Evolutionary conservation across 2,113 vertebrate genomes (phyloP).

Genomic region (Hemibagrus wyckioides): DNA sequence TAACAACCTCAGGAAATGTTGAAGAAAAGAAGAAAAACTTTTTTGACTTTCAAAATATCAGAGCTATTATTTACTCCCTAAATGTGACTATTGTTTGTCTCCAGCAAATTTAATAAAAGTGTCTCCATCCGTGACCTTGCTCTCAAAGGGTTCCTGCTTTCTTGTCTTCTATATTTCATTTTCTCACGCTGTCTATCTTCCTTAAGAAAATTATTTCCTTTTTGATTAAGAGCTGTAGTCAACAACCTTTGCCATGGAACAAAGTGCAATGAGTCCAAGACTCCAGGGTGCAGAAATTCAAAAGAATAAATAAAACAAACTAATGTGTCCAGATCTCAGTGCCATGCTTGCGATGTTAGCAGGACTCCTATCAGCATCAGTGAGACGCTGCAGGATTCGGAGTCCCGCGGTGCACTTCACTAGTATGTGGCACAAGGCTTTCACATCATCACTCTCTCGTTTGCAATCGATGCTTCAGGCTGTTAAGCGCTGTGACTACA

Average conservation of each 20-base stretch:
- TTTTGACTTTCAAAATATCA: too few relatives aligned
- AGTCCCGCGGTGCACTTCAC: slow-evolving; percentile 37
- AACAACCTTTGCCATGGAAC: background rate
- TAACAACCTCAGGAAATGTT: background rate
- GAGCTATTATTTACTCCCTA: slow-evolving; percentile 43
- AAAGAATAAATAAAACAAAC: background rate
- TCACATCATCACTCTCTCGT: slow-evolving; percentile 61
- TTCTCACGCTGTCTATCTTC: slow-evolving; percentile 7
- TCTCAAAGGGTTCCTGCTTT: slow-evolving; percentile 6
- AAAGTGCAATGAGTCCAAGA: background rate
- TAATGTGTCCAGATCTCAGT: background rate
- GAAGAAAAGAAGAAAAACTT: background rate
- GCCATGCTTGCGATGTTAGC: background rate
- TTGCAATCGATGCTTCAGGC: slow-evolving; percentile 68
- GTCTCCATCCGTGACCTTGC: slow-evolving; percentile 19
- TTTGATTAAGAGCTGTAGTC: slow-evolving; percentile 54
- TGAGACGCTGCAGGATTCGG: slow-evolving; percentile 30
- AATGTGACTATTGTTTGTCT: slow-evolving; percentile 25
- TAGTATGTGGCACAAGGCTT: slow-evolving; percentile 12
- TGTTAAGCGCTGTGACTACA: slow-evolving; percentile 63
- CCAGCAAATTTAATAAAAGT: slow-evolving; percentile 26
- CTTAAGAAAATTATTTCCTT: background rate
- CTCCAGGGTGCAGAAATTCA: background rate
- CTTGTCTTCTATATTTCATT: slow-evolving; percentile 35
- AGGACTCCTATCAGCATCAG: slow-evolving; percentile 14